A percentile compares a stretch with the other conserved stretches of the same genome.
Evolutionary conservation across 2,113 vertebrate species (phyloP).

Genomic region (Pao palembangensis): DNA sequence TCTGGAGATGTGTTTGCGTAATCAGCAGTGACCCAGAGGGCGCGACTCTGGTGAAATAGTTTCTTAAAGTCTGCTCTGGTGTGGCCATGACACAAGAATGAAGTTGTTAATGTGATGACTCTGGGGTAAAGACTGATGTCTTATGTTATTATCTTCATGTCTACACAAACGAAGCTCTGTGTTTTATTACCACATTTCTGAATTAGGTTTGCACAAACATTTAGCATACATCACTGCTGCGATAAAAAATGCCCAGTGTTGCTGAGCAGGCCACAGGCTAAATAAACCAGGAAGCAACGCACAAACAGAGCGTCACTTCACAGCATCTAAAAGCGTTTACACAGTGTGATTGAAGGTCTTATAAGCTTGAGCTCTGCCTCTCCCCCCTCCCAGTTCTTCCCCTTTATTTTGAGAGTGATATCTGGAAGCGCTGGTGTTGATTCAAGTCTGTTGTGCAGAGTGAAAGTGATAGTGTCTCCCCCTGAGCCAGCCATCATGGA

Average conservation of each 20-base stretch:
- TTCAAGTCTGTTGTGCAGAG: slow-evolving; percentile 8
- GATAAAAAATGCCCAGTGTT: slow-evolving; percentile 40
- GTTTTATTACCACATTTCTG: too few relatives aligned
- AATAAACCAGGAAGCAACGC: slow-evolving; percentile 62
- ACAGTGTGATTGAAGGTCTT: slow-evolving; percentile 5
- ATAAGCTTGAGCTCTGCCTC: slow-evolving; percentile 18
- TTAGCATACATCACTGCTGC: slow-evolving; percentile 34
- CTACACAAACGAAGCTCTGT: too few relatives aligned
- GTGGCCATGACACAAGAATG: slow-evolving; percentile 42
- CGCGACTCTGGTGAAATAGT: too few relatives aligned
- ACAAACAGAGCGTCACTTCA: slow-evolving; percentile 24
- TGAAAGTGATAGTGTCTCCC: slow-evolving; percentile 24
- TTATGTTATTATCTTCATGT: too few relatives aligned
- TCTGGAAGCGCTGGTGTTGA: slow-evolving; percentile 17
- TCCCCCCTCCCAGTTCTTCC: slow-evolving; percentile 27
- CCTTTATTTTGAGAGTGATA: slow-evolving; percentile 39
- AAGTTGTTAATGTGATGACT: slow-evolving; percentile 44
- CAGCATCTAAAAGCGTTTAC: slow-evolving; percentile 30
- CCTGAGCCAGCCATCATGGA: slow-evolving; percentile 14
- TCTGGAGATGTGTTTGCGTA: slow-evolving; percentile 29
- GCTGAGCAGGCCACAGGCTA: slow-evolving; percentile 40
- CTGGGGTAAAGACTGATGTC: not conserved
- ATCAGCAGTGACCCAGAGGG: slow-evolving; percentile 8
- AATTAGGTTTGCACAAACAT: too few relatives aligned
- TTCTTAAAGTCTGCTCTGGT: slow-evolving; percentile 11